Evolutionary conservation across 2,113 vertebrate species (phyloP), one percentile per base, ranked within the genome.

Genomic region (Theropithecus gelada): DNA sequence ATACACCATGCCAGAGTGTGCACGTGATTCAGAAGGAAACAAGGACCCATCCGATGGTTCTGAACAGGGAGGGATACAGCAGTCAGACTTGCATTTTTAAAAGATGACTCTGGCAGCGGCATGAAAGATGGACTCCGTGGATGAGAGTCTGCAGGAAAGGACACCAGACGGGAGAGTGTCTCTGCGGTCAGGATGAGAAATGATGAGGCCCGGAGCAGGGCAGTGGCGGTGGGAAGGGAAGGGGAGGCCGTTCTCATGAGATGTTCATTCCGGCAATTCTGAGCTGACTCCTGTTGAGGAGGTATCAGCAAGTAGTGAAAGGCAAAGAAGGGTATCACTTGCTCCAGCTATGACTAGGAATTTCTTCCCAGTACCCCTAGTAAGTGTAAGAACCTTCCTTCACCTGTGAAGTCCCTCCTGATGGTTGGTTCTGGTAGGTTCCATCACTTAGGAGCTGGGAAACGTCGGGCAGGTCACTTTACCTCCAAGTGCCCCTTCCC

Each of bases 121-220:
- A 1, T 93, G 94, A 94, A 30, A 30, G 55, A 66, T 23, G 52
- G 75, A 87, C 75, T n/a, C 0, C 0, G 22, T 13, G 23, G 25
- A 23, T 6, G 30, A 61, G 20, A 95, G 80, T 72, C 85, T 64
- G 25, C 32, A 83, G 72, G 83, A 30, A 90, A 93, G 92, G 83
- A 64, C 66, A 55, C 13, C 40, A 64, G 92, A 82, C 12, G 3
- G 38, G 61, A 78, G 6, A 66, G 32, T 59, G 52, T 90, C 68
- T 48, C 10, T 0, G 1, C 17, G 50, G 59, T 78, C 80, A 88
- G 32, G 66, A 90, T 38, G 48, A 96, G 55, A 76, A 94, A 89
- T 70, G 92, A 92, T 17, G 35, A 43, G 73, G 27, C 45, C 43
- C 52, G 30, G 43, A 70, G 18, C 48, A 40, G 50, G 88, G 38